Evolutionary conservation across 2,113 vertebrate genomes (phyloP).

Genomic region (Pseudorhombus dupliciocellatus): DNA sequence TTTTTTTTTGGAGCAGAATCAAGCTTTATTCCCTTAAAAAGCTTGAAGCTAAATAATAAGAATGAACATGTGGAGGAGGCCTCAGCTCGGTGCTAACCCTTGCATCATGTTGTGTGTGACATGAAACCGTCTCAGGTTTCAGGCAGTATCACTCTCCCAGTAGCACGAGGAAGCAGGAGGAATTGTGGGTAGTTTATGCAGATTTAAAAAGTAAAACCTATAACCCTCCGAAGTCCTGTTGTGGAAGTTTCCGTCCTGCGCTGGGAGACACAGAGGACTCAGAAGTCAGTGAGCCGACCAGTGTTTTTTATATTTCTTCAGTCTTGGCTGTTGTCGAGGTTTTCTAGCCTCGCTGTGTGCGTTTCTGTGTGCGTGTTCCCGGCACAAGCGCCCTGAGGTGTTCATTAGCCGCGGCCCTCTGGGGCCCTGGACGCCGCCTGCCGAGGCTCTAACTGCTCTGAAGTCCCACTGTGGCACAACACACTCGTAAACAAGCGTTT

Average conservation of each 20-base stretch:
- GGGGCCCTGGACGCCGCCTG: slow-evolving; percentile 9
- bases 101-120: slow-evolving; percentile 16
- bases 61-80: slow-evolving; percentile 10
- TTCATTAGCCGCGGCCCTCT: slow-evolving; percentile 60
- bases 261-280: slow-evolving; percentile 13
- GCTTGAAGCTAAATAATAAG: background rate
- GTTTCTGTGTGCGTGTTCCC: background rate
- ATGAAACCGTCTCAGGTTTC: slow-evolving; percentile 12
- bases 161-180: too few relatives aligned
- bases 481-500: slow-evolving; percentile 28
- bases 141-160: too few relatives aligned
- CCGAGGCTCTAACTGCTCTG: slow-evolving; percentile 41
- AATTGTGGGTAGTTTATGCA: too few relatives aligned
- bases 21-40: background rate
- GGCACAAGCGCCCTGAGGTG: slow-evolving; percentile 57
- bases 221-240: background rate
- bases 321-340: slow-evolving; percentile 19
- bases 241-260: slow-evolving; percentile 5
- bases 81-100: background rate
- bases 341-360: slow-evolving; percentile 28
- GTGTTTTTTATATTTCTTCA: background rate
- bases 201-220: background rate
- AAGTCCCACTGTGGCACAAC: slow-evolving; percentile 29
- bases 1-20: background rate
- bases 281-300: slow-evolving; percentile 8